Evolutionary conservation across 2,888 invertebrate species (phyloP).

Genomic region (Brachynemurus nebulosus): DNA sequence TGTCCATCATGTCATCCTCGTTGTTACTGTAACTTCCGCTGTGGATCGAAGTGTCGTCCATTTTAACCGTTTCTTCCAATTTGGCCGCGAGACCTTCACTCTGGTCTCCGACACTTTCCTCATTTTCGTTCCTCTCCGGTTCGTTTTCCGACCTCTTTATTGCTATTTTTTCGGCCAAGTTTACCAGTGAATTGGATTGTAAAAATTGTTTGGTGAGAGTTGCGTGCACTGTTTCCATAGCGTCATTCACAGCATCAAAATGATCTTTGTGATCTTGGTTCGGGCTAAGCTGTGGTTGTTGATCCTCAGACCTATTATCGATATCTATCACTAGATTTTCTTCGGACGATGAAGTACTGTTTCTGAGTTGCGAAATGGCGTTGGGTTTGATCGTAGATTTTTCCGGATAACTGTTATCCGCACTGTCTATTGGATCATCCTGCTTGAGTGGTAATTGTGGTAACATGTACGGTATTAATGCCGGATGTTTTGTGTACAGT

Average conservation of each 20-base stretch:
- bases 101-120: slow-evolving; percentile 26
- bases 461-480: too few species aligned
- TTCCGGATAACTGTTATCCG: too few species aligned
- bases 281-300: slow-evolving; percentile 19
- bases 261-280: slow-evolving; percentile 17
- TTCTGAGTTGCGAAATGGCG: too few species aligned
- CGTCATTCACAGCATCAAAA: slow-evolving; percentile 43
- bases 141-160: slow-evolving; percentile 39
- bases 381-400: too few species aligned
- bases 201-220: slow-evolving; percentile 52
- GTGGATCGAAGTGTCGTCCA: slow-evolving; percentile 31
- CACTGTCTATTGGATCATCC: slow-evolving; percentile 8
- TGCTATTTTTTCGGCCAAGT: slow-evolving; percentile 35
- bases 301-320: slow-evolving; percentile 38
- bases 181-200: slow-evolving; percentile 37
- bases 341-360: not conserved
- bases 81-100: slow-evolving; percentile 63
- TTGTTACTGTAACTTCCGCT: slow-evolving; percentile 40
- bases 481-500: not conserved
- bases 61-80: slow-evolving; percentile 49
- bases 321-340: not conserved
- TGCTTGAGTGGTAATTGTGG: slow-evolving; percentile 8
- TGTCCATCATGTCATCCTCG: slow-evolving; percentile 43
- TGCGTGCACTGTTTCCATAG: slow-evolving; percentile 50
- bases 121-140: slow-evolving; percentile 27